A percentile compares a stretch with the other conserved stretches of the same genome.
Evolutionary conservation across 2,113 vertebrate genomes (phyloP).

Genomic region (Ia io): DNA sequence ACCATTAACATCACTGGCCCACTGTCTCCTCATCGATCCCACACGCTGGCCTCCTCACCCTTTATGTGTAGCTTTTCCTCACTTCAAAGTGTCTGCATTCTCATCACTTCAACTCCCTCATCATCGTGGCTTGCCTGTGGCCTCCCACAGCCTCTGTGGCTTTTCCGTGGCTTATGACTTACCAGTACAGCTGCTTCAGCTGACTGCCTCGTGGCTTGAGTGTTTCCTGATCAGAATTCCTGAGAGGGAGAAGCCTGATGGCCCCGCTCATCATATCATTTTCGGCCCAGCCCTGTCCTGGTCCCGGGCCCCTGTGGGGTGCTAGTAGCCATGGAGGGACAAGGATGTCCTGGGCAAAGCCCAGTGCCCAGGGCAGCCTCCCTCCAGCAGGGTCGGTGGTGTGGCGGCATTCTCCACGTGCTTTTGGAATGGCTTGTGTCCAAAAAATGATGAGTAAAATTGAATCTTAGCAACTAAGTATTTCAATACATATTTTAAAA

Average conservation of each 20-base stretch:
- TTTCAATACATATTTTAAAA: background rate
- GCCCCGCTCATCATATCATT: background rate
- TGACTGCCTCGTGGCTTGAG: background rate
- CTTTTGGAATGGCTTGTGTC: background rate
- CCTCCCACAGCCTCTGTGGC: background rate
- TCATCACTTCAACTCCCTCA: background rate
- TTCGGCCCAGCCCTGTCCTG: background rate
- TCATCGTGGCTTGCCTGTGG: background rate
- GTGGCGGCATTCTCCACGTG: background rate
- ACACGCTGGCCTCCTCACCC: background rate
- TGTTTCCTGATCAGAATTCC: conserved; percentile 26
- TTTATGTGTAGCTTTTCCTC: background rate
- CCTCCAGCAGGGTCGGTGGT: background rate
- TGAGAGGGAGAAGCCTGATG: background rate
- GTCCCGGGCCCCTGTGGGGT: background rate
- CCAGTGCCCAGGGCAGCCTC: background rate
- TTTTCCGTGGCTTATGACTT: background rate
- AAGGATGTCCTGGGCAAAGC: background rate
- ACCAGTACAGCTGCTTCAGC: background rate
- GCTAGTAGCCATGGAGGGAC: background rate
- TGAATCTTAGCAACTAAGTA: background rate
- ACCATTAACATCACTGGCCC: rapidly evolving
- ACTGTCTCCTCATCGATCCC: no score
- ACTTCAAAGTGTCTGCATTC: background rate
- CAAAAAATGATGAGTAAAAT: background rate